Evolutionary conservation across 2,888 invertebrate species (phyloP), one percentile per base, ranked within the genome.

Genomic region (Mayetiola destructor): DNA sequence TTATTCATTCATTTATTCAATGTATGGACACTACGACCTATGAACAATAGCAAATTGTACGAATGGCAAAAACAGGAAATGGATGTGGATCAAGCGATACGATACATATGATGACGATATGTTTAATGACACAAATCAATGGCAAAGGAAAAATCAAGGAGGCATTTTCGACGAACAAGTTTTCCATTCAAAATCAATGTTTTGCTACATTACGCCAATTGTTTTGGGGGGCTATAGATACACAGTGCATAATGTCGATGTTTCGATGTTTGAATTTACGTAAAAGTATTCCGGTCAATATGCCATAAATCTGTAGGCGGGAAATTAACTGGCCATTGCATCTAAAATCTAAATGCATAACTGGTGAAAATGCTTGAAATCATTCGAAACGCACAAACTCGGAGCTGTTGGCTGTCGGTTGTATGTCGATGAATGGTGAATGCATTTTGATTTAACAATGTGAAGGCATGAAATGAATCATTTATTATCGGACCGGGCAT

Each of bases 241-340:
- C n/a, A n/a, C n/a, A n/a, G n/a, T n/a, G n/a, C n/a, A n/a, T n/a
- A n/a, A n/a, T n/a, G n/a, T n/a, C 23, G 23, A 42, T 42, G 42
- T 42, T n/a, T n/a, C 42, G 23, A 42, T 42, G 42, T 18, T 21
- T 12, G 27, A 48, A 48, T 48, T 48, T 48, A 48, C 48, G 48
- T 27, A 27, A 48, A 48, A 48, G 48, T 48, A 48, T 48, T 48
- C 48, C 48, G 48, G 48, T 27, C 48, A 48, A 48, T 48, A 48
- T 48, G 48, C 48, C 48, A 48, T 48, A 48, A 48, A 48, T 48
- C 48, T 48, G 48, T 12, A 48, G 48, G 48, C 48, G 48, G 48
- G 48, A 48, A 48, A 48, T 48, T 48, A 48, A 27, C 48, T 48
- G 14, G 27, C 27, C 48, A 48, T 27, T 48, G 48, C 48, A 48